These are phyloP conservation scores for Spinus olivaceus DNA, from an alignment of 2,797 vertebrate species.

Conservation along the genomic window DNA sequence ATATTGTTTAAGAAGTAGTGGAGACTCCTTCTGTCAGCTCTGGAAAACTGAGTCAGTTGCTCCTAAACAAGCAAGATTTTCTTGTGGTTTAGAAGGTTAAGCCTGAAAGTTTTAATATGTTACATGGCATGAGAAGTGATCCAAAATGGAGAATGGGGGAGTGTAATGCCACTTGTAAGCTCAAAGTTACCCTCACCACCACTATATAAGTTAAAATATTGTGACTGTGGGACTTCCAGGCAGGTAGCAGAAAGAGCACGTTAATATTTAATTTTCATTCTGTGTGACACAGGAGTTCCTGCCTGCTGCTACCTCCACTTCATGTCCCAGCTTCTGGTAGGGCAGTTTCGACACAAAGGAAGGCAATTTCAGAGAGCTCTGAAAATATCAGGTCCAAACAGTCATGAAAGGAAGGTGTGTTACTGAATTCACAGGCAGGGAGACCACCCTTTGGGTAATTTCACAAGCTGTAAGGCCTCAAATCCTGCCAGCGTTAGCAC, in stretches of 20 bases:
- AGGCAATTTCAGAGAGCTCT: not conserved
- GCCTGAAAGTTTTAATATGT: not conserved
- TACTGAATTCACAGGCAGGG: not conserved
- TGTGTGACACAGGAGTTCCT: not conserved
- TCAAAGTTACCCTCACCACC: not conserved
- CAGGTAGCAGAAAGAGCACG: not conserved
- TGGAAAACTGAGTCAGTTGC: not conserved
- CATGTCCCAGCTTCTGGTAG: accelerated
- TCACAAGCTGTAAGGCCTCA: not conserved
- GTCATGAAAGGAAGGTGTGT: not conserved
- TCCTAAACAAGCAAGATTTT: not conserved
- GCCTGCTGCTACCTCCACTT: accelerated
- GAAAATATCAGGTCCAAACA: not conserved
- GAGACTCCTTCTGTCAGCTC: not conserved
- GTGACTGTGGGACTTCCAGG: not conserved
- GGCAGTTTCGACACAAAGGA: not conserved
- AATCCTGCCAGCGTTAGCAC: not conserved
- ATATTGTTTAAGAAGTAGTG: not conserved
- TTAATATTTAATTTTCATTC: not conserved
- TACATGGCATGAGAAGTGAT: not conserved
- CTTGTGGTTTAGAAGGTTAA: not conserved
- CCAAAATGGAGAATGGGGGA: not conserved
- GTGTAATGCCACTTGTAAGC: not conserved
- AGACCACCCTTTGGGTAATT: not conserved
- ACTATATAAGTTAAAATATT: not conserved